These are phyloP conservation scores for Girardinus metallicus DNA, from an alignment of 2,797 vertebrate species.

Conservation along the genomic window DNA sequence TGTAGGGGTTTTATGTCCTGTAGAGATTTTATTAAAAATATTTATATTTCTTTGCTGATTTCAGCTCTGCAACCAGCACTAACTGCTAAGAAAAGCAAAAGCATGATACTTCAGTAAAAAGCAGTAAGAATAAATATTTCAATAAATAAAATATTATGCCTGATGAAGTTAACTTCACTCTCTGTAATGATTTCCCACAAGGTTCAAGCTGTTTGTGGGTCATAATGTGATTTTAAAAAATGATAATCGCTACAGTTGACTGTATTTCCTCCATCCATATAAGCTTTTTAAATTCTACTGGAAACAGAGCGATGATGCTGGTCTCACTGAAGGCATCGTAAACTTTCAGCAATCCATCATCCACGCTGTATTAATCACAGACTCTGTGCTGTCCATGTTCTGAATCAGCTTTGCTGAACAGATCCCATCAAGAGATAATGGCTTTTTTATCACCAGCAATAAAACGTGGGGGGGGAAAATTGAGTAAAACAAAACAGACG, in stretches of 20 bases:
- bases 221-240: neutral
- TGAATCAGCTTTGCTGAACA: constrained; percentile 57
- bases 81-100: neutral
- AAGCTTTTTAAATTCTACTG: constrained; percentile 20
- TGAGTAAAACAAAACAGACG: constrained; percentile 34
- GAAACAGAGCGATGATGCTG: constrained; percentile 25
- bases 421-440: constrained; percentile 66
- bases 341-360: constrained; percentile 71
- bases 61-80: neutral
- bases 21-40: neutral
- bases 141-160: neutral
- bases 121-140: neutral
- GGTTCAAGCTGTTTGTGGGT: neutral
- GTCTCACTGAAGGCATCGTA: constrained; percentile 27
- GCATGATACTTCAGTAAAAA: neutral
- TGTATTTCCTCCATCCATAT: neutral
- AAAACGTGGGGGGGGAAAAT: constrained; percentile 39
- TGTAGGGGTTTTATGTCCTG: neutral
- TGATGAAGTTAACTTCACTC: neutral
- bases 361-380: constrained; percentile 69
- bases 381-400: constrained; percentile 49
- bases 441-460: constrained; percentile 63
- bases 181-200: neutral
- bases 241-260: neutral
- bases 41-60: neutral